Conservation (phyloP, 2,113 vertebrate genomes). For the Tursiops truncatus region DNA sequence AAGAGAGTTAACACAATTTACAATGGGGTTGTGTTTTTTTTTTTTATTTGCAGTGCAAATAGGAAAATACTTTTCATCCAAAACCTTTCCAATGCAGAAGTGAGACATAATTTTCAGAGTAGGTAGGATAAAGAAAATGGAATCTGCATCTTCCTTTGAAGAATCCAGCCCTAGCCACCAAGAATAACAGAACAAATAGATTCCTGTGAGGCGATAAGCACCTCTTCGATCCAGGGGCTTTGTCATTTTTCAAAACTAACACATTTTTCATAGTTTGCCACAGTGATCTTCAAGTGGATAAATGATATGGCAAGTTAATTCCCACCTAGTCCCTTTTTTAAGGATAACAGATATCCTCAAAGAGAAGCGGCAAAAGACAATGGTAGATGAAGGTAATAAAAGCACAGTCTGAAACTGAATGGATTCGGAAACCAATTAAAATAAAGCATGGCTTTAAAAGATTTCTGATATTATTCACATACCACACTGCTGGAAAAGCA, state of each 20-base stretch:
- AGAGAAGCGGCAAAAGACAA: slow-evolving; percentile 77
- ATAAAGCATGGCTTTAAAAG: slow-evolving; percentile 79
- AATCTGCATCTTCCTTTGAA: slow-evolving; percentile 69
- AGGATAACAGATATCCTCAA: slow-evolving; percentile 81
- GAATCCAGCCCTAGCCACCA: not conserved
- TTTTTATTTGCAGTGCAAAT: slow-evolving; percentile 56
- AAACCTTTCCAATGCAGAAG: slow-evolving; percentile 25
- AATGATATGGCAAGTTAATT: slow-evolving; percentile 84
- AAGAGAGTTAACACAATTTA: slow-evolving; percentile 51
- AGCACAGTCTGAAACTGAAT: slow-evolving; percentile 72
- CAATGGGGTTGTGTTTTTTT: not conserved
- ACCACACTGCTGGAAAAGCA: slow-evolving; percentile 68
- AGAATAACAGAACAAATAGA: slow-evolving; percentile 40
- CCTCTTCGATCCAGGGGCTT: slow-evolving; percentile 75
- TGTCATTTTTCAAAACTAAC: slow-evolving; percentile 75
- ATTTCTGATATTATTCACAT: slow-evolving; percentile 80
- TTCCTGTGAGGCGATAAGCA: slow-evolving; percentile 76
- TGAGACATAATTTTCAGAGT: slow-evolving; percentile 37
- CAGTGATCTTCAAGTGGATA: slow-evolving; percentile 82
- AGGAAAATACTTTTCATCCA: slow-evolving; percentile 42
- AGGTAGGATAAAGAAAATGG: slow-evolving; percentile 47
- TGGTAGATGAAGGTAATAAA: slow-evolving; percentile 38
- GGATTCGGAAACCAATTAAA: slow-evolving; percentile 83
- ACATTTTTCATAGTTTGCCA: slow-evolving; percentile 83
- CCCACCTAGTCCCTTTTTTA: slow-evolving; percentile 66